Conservation (phyloP, 2,113 vertebrate species). For the Scomber japonicus region DNA sequence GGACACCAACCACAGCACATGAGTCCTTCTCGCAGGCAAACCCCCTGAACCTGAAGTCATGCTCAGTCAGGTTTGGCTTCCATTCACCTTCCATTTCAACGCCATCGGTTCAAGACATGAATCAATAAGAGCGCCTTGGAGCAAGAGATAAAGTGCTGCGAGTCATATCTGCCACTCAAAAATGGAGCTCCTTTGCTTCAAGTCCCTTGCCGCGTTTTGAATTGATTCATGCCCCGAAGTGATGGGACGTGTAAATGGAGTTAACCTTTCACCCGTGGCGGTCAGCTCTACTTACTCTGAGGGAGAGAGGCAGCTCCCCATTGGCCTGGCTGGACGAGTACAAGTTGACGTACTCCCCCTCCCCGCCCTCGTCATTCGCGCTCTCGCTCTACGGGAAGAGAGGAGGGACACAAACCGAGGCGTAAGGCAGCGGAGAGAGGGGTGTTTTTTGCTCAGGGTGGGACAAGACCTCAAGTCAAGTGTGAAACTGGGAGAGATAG, state of each 20-base stretch:
- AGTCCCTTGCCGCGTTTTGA: conserved; percentile 13
- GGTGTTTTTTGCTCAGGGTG: conserved; percentile 43
- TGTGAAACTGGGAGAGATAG: conserved; percentile 40
- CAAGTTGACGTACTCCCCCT: conserved; percentile 97
- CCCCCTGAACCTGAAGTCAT: conserved; percentile 62
- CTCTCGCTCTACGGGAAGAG: conserved; percentile 92
- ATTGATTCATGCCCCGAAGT: conserved; percentile 68
- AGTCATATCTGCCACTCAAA: conserved; percentile 21
- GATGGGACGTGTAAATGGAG: conserved; percentile 60
- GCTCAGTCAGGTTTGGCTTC: conserved; percentile 54
- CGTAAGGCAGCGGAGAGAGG: conserved; percentile 65
- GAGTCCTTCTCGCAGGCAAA: conserved; percentile 45
- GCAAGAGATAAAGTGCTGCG: conserved; percentile 12
- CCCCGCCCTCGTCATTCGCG: conserved; percentile 92
- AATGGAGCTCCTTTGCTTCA: background rate
- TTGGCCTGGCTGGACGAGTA: conserved; percentile 94
- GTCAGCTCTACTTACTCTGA: conserved; percentile 91
- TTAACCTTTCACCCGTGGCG: conserved; percentile 66
- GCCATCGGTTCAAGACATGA: conserved; percentile 58
- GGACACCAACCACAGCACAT: conserved; percentile 46
- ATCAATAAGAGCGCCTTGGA: conserved; percentile 44
- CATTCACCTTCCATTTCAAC: conserved; percentile 62
- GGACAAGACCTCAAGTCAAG: conserved; percentile 17
- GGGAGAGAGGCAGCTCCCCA: conserved; percentile 89
- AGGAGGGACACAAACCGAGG: conserved; percentile 81